Evolutionary conservation across 1,140 invertebrate species (phyloP).

Genomic region (Drosophila burlai): DNA sequence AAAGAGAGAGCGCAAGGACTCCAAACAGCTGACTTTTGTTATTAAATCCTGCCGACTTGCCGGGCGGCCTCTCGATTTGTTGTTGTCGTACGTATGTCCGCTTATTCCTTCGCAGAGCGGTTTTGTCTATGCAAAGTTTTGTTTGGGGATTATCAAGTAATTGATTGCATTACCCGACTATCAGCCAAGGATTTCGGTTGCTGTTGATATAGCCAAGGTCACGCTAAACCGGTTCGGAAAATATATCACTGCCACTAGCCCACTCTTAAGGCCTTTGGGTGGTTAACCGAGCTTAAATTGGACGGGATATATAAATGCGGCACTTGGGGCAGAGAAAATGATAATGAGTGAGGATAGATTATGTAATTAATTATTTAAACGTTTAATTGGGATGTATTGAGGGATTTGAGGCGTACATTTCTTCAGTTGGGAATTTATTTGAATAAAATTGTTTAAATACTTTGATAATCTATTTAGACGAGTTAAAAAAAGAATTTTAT

Average conservation of each 20-base stretch:
- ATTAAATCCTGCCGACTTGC: conserved; percentile 48
- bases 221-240: neutral
- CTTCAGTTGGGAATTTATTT: too few relatives aligned
- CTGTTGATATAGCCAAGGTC: conserved; percentile 14
- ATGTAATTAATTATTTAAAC: conserved; percentile 12
- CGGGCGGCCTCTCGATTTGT: conserved; percentile 43
- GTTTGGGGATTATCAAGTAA: conserved; percentile 35
- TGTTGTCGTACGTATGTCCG: conserved; percentile 13
- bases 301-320: neutral
- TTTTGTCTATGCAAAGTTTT: conserved; percentile 45
- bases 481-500: too few relatives aligned
- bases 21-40: conserved; percentile 81
- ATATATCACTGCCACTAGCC: conserved; percentile 21
- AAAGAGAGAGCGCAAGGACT: conserved; percentile 19
- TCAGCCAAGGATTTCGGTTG: conserved; percentile 15
- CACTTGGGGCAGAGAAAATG: neutral
- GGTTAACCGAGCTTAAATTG: neutral
- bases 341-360: conserved; percentile 2
- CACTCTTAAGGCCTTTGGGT: neutral
- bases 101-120: conserved; percentile 4
- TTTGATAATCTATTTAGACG: neutral
- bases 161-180: conserved; percentile 39
- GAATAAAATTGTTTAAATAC: neutral
- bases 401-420: neutral
- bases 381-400: neutral